Conservation (phyloP, 2,113 vertebrate genomes). For the Myiozetetes cayanensis region DNA sequence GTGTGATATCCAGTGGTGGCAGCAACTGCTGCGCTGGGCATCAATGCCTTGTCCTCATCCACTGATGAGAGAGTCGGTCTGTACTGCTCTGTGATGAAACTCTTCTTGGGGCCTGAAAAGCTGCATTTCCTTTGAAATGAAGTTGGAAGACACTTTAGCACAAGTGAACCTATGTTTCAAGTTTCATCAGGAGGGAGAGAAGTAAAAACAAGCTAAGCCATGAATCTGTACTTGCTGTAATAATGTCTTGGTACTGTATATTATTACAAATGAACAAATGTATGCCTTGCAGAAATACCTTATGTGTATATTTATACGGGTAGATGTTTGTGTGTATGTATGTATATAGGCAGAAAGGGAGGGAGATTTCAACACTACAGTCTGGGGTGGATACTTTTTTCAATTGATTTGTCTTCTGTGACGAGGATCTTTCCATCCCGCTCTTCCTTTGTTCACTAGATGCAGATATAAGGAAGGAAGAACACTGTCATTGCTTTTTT, state of each 20-base stretch:
- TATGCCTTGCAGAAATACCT: conserved; percentile 3
- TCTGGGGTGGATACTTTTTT: background rate
- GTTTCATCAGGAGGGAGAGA: conserved; percentile 10
- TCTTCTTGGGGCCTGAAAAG: background rate
- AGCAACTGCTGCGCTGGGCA: background rate
- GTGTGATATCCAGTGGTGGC: background rate
- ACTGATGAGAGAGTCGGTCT: background rate
- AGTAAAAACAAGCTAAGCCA: conserved; percentile 24
- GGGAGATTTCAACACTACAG: background rate
- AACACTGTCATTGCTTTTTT: conserved; percentile 13
- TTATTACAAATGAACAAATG: conserved; percentile 33
- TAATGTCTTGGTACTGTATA: background rate
- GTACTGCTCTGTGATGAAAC: fast-evolving
- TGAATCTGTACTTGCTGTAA: background rate
- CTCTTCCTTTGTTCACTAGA: background rate
- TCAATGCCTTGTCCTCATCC: background rate
- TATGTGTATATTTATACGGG: background rate
- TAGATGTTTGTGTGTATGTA: background rate
- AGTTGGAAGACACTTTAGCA: background rate
- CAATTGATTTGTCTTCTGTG: background rate
- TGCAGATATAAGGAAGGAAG: conserved; percentile 14
- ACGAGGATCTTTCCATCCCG: background rate
- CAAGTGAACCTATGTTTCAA: background rate
- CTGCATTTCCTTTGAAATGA: background rate
- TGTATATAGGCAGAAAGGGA: background rate